Evolutionary conservation across 2,888 invertebrate genomes (phyloP), one percentile per base, ranked within the genome.

Genomic region (Rhogogaster chlorosoma): DNA sequence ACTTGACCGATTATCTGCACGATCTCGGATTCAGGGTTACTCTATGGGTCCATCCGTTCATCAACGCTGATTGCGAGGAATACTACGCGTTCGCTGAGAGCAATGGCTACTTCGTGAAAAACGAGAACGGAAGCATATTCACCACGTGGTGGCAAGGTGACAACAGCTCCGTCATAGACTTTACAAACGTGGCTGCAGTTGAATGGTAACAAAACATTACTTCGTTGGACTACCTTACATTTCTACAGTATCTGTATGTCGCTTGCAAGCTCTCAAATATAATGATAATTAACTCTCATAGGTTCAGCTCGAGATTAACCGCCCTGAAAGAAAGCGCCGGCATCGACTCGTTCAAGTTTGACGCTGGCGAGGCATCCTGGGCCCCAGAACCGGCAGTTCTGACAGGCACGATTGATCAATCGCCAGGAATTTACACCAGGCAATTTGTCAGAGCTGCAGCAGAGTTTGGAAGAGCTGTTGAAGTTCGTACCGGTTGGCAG

Each of bases 41-140:
- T 0, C 94, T 98, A 5, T 98, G 98, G 98, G 95, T 96, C 77
- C 98, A 98, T 95, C 98, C 98, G 0, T 98, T 98, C 92, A 96
- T 98, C 29, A 97, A 98, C 90, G 94, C 95, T 86, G 95, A 95
- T 83, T 97, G 97, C 89, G 94, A 95, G 1, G 94, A 95, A 0
- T 95, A 95, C 90, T 96, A 95, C 87, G 91, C 94, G 0, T 94
- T 95, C 9, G 96, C 96, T 57, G 91, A 94, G 67, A 91, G 93
- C 0, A 95, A 95, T 84, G 96, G 95, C 92, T 96, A 94, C 92
- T 94, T 95, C 83, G 94, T 95, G 0, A 93, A 93, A 86, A 93
- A 93, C 86, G 71, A 87, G 0, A 85, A 91, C 9, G 93, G 93
- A 9, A 73, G 89, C 1, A 89, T 92, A 2, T 86, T 91, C 0